Percentiles rank a stretch among this genome's conserved stretches.
phyloP scores from a whole-genome alignment of 2,797 vertebrate genomes.

The Euthynnus affinis region DNA sequence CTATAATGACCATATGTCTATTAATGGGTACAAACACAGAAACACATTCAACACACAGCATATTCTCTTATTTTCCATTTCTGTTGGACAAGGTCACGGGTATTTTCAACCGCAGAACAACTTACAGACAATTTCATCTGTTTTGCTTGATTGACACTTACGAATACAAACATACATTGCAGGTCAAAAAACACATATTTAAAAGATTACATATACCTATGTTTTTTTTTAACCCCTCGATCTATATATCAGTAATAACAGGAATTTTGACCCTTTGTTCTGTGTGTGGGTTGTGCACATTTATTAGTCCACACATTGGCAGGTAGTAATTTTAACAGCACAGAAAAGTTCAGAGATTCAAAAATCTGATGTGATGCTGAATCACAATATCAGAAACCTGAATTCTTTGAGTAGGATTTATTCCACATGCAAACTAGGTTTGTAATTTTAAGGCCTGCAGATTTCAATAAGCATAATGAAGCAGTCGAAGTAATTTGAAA shows the following conservation, averaged over 20 bases:
- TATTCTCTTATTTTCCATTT: background rate
- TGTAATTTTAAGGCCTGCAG: background rate
- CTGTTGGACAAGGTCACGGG: background rate
- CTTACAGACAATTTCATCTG: background rate
- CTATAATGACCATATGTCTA: constrained; percentile 18
- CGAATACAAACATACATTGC: background rate
- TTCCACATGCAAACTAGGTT: background rate
- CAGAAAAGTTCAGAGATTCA: background rate
- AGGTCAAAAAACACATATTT: background rate
- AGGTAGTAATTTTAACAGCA: background rate
- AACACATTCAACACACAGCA: background rate
- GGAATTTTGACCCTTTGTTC: background rate
- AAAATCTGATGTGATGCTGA: background rate
- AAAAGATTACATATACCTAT: background rate
- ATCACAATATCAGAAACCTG: constrained; percentile 8
- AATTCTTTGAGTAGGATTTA: background rate
- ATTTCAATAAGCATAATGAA: background rate
- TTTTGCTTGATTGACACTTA: background rate
- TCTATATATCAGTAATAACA: background rate
- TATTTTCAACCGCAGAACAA: background rate
- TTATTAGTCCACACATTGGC: background rate
- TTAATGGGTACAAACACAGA: background rate
- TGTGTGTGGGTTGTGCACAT: background rate
- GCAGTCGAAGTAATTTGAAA: background rate
- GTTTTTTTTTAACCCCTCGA: background rate